Evolutionary conservation across 2,797 vertebrate species (phyloP), one percentile per base, ranked within the genome.

Genomic region (Rhinoraja longicauda): DNA sequence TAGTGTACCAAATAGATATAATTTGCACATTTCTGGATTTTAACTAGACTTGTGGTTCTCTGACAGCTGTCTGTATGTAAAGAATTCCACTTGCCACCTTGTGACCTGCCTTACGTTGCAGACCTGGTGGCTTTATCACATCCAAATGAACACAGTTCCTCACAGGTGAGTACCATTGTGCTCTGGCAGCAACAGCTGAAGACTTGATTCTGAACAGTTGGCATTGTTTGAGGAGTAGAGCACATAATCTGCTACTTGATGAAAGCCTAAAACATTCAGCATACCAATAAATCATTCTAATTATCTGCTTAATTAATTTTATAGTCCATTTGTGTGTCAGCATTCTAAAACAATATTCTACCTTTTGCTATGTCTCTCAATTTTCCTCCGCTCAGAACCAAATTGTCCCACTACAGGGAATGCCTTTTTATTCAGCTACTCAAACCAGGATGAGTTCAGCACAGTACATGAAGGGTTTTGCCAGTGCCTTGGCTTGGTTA

Each of bases 41-140:
- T 39, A 10, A 21, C 57, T 93, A 15, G 13, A 24, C 10, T 67
- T 94, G 93, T 82, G 4, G 95, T 93, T 94, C n/a, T 93, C 90
- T 91, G 93, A 5, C 93, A 99, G 99, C 94, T 98, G 93, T 98
- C 97, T 0, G 96, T 98, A 36, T 99, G 98, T 94, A 99, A 99
- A 95, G 98, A 99, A 93, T 97, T 99, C 70, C 98, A 98, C 95
- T 95, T 99, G 77, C 97, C 98, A 29, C 94, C 95, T 94, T 98
- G 98, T 93, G 97, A 98, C 78, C 97, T 95, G 94, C 95, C 94
- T 0, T 97, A 96, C 95, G 97, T 95, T 0, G 97, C 98, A 6
- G 96, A 97, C 94, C 96, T 98, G n/a, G 96, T 98, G 93, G 97
- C 97, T 24, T 93, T 99, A 90, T 95, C 96, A 29, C 97, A 95